Percentiles rank a stretch among this genome's conserved stretches.
These are phyloP conservation scores for Seriola rivoliana DNA, from an alignment of 2,113 vertebrate species.

Conservation along the genomic window DNA sequence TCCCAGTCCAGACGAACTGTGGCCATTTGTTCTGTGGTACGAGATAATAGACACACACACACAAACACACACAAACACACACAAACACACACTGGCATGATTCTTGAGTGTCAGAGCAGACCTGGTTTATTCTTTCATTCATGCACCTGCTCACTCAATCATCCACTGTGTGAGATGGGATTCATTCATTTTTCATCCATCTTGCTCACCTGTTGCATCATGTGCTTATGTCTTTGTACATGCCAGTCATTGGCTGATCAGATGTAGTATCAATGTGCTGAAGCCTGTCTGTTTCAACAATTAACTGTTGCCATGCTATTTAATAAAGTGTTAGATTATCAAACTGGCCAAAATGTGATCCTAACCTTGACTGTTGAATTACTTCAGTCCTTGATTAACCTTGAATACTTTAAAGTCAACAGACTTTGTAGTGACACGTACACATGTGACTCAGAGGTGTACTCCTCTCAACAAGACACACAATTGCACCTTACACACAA, in stretches of 20 bases:
- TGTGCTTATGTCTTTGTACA: constrained; percentile 1
- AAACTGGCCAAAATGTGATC: background rate
- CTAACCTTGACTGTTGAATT: background rate
- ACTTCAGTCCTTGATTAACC: background rate
- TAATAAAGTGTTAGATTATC: background rate
- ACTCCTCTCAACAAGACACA: background rate
- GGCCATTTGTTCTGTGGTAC: constrained; percentile 89
- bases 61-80: constrained; percentile 6
- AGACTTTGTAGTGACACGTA: background rate
- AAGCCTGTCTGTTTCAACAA: constrained; percentile 53
- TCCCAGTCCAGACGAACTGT: constrained; percentile 89
- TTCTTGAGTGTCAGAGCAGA: background rate
- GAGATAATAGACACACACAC: constrained; percentile 28
- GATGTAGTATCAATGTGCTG: background rate
- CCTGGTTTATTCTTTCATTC: background rate
- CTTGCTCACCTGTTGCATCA: constrained; percentile 11
- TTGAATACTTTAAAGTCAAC: background rate
- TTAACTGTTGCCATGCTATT: constrained; percentile 55
- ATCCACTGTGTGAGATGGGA: background rate
- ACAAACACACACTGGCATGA: background rate
- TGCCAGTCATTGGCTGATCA: constrained; percentile 19
- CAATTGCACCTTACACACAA: background rate
- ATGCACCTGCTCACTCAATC: background rate
- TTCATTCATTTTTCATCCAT: background rate
- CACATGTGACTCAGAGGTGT: background rate